Conservation (phyloP, 1,140 invertebrate genomes). For the Brachystomella parvula region DNA sequence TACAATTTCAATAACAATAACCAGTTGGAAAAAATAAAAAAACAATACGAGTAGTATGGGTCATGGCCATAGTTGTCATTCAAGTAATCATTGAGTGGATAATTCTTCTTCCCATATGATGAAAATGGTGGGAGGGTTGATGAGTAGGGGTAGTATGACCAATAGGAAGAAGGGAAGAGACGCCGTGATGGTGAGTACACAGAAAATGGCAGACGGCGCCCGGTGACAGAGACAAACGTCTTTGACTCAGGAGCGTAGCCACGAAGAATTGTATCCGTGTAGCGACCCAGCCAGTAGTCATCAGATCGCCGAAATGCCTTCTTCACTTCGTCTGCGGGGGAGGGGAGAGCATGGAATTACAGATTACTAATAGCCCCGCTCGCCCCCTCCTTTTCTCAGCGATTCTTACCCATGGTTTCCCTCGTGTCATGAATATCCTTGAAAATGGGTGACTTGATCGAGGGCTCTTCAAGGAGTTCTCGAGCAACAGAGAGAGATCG, state of each 20-base stretch:
- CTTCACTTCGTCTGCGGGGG: constrained; percentile 5
- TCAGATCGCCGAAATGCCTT: constrained; percentile 2
- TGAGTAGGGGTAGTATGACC: constrained; percentile 8
- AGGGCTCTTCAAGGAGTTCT: constrained; percentile 8
- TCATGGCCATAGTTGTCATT: constrained; percentile 12
- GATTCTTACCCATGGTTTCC: neutral
- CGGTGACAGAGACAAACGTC: neutral
- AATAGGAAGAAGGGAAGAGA: constrained; percentile 8
- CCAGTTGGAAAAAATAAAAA: too few relatives aligned
- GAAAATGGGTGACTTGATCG: constrained; percentile 1
- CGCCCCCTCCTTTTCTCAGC: too few relatives aligned
- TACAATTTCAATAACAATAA: too few relatives aligned
- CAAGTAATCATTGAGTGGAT: neutral
- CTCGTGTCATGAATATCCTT: neutral
- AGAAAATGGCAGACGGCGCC: constrained; percentile 3
- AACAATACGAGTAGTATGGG: constrained; percentile 3
- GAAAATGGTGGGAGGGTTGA: constrained; percentile 5
- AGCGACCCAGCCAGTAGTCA: constrained; percentile 3
- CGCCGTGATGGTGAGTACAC: constrained; percentile 2
- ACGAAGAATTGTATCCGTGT: constrained; percentile 3
- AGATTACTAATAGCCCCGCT: too few relatives aligned
- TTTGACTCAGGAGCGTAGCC: constrained; percentile 8
- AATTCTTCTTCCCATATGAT: neutral
- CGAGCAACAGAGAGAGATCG: neutral
- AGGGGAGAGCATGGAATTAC: too few relatives aligned